Conservation (phyloP, 2,888 invertebrate species). For the Mesoligia furuncula region DNA sequence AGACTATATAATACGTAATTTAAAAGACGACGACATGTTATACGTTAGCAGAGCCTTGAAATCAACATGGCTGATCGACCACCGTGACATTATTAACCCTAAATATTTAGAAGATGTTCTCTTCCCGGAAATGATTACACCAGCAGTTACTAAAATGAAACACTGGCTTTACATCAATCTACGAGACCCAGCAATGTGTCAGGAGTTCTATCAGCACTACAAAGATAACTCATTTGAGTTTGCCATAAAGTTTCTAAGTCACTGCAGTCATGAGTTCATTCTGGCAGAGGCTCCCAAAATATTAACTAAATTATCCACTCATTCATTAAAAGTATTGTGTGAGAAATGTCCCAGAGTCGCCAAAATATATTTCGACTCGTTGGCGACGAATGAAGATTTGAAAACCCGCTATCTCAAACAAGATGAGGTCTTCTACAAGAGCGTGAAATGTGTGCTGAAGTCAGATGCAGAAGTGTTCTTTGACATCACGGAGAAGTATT, state of each 20-base stretch:
- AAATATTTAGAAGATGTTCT: constrained; percentile 74
- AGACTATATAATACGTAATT: constrained; percentile 75
- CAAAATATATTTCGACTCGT: constrained; percentile 73
- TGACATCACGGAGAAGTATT: constrained; percentile 76
- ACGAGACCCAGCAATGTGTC: constrained; percentile 69
- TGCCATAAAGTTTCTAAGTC: constrained; percentile 73
- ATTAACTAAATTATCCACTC: constrained; percentile 73
- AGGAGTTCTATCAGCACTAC: constrained; percentile 78
- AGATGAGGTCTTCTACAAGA: constrained; percentile 67
- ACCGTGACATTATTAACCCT: constrained; percentile 76
- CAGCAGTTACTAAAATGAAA: constrained; percentile 75
- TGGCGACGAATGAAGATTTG: constrained; percentile 65
- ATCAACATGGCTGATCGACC: constrained; percentile 77
- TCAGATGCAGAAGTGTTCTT: constrained; percentile 72
- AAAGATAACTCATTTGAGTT: constrained; percentile 65
- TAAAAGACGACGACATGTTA: constrained; percentile 80
- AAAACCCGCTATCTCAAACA: constrained; percentile 63
- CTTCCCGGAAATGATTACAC: constrained; percentile 78
- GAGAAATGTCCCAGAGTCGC: constrained; percentile 74
- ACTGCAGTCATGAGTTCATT: constrained; percentile 73
- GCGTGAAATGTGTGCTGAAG: constrained; percentile 74
- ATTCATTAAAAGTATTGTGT: constrained; percentile 74
- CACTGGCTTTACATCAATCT: constrained; percentile 73
- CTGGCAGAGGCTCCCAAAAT: constrained; percentile 68
- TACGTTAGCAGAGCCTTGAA: constrained; percentile 81